Conservation (phyloP, 2,888 invertebrate genomes). For the Kuschelorhynchus macadamiae region DNA sequence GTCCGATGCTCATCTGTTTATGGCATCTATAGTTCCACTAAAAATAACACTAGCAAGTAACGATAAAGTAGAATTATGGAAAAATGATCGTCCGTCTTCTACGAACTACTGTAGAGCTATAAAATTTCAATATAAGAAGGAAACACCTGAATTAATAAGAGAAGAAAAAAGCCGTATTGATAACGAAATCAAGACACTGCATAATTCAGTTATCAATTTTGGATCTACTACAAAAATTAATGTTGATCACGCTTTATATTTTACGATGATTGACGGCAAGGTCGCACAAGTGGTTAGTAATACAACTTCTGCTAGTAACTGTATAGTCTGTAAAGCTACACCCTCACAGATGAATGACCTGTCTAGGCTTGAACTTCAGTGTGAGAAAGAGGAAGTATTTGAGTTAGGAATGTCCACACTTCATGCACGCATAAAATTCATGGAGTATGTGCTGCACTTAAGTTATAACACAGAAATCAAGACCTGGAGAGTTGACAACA, state of each 20-base stretch:
- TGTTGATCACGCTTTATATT: background rate
- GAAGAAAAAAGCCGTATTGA: conserved; percentile 11
- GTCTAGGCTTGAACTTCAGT: too few relatives aligned
- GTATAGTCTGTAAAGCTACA: too few relatives aligned
- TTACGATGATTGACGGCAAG: background rate
- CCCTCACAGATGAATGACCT: too few relatives aligned
- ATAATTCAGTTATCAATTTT: background rate
- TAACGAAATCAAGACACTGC: conserved; percentile 11
- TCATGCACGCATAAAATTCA: too few relatives aligned
- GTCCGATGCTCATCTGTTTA: conserved; percentile 10
- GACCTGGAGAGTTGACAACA: too few relatives aligned
- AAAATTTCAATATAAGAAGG: conserved; percentile 13
- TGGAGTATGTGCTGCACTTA: too few relatives aligned
- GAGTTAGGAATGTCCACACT: too few relatives aligned
- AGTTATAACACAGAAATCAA: too few relatives aligned
- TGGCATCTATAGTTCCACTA: conserved; percentile 4
- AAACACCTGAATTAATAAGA: conserved; percentile 22
- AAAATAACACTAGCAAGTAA: background rate
- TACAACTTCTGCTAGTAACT: too few relatives aligned
- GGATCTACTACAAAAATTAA: background rate
- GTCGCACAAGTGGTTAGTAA: too few relatives aligned
- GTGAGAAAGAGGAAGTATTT: too few relatives aligned
- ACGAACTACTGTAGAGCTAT: conserved; percentile 27
- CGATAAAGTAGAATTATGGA: background rate
- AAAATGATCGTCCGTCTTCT: conserved; percentile 11